Evolutionary conservation across 2,797 vertebrate genomes (phyloP).

Genomic region (Thamnophis elegans): DNA sequence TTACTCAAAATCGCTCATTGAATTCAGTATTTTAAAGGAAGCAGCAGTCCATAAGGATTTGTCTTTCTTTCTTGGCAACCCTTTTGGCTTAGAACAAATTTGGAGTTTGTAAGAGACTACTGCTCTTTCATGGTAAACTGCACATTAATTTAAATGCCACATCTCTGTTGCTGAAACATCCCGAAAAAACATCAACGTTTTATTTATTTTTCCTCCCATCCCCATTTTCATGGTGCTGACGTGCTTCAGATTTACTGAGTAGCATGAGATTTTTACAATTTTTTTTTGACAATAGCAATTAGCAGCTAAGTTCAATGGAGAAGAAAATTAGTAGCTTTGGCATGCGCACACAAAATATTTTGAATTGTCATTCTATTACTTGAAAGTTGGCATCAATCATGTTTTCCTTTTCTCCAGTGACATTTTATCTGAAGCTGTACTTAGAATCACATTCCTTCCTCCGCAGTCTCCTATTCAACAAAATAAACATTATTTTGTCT

Average conservation of each 20-base stretch:
- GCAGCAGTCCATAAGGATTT: background rate
- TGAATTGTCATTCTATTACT: conserved; percentile 32
- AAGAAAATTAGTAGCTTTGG: conserved; percentile 3
- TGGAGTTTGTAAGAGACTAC: background rate
- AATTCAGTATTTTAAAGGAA: background rate
- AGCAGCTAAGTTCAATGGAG: conserved; percentile 29
- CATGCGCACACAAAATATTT: conserved; percentile 22
- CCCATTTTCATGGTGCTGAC: background rate
- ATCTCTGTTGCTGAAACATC: background rate
- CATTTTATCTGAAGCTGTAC: conserved; percentile 34
- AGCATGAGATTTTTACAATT: conserved; percentile 1
- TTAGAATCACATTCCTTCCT: conserved; percentile 12
- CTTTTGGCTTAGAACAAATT: background rate
- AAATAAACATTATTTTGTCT: conserved; percentile 16
- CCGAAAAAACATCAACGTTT: background rate
- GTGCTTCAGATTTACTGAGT: background rate
- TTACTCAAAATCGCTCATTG: background rate
- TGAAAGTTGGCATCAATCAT: conserved; percentile 28
- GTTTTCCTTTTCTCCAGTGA: conserved; percentile 31
- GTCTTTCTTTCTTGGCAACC: background rate
- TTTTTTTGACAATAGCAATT: conserved; percentile 27
- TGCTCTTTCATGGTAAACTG: background rate
- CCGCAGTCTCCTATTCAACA: background rate
- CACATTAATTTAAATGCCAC: background rate
- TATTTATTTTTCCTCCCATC: background rate